Conservation (phyloP, 2,888 invertebrate species). For the Sclerodermus sp. region DNA sequence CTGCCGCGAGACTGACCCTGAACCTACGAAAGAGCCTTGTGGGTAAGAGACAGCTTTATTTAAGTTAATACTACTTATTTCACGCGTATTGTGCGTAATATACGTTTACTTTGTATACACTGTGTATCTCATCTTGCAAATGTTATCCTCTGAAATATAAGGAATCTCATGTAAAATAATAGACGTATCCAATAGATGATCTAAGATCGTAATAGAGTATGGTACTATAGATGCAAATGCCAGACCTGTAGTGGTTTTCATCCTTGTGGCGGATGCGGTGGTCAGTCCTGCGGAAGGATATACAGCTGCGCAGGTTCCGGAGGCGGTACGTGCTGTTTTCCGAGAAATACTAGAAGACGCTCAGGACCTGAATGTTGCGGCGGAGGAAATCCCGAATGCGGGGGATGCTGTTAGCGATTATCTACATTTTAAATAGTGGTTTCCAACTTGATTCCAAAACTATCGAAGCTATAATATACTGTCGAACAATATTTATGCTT, state of each 20-base stretch:
- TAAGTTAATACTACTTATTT: no score
- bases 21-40: constrained; percentile 20
- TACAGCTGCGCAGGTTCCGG: constrained; percentile 31
- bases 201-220: not conserved
- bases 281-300: constrained; percentile 33
- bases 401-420: constrained; percentile 19
- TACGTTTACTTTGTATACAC: no score
- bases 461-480: no score
- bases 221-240: constrained; percentile 24
- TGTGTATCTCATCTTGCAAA: no score
- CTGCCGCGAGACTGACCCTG: constrained; percentile 17
- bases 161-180: no score
- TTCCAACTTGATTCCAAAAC: no score
- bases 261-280: constrained; percentile 28
- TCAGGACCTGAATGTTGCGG: constrained; percentile 32
- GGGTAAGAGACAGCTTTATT: no score
- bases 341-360: constrained; percentile 30
- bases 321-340: constrained; percentile 30
- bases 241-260: constrained; percentile 23
- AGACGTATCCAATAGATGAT: not conserved
- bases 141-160: no score
- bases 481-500: no score
- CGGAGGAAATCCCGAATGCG: constrained; percentile 17
- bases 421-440: no score
- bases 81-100: no score